phyloP scores from a whole-genome alignment of 2,888 invertebrate genomes.

The Drosophila anceps region DNA sequence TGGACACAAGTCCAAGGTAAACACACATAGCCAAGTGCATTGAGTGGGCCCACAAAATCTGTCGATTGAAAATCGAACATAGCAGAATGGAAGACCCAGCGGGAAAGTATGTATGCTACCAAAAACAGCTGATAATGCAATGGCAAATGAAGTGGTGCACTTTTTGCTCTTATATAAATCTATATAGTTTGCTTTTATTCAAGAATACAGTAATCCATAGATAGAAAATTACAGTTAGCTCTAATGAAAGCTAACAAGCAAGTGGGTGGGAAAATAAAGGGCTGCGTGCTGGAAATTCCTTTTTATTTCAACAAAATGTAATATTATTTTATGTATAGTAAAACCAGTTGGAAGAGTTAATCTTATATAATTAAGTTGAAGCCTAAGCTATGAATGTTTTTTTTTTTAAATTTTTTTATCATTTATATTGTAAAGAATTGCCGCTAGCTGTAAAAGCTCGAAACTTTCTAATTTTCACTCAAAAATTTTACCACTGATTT shows the following conservation, averaged over 20 bases:
- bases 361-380: not conserved
- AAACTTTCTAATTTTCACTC: conserved; percentile 70
- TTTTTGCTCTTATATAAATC: not conserved
- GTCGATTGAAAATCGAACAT: conserved; percentile 34
- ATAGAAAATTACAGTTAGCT: not conserved
- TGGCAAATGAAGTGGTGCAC: not conserved
- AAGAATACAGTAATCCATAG: not conserved
- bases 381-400: conserved; percentile 2
- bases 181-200: not conserved
- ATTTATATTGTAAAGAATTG: conserved; percentile 11
- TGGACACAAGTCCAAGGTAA: conserved; percentile 38
- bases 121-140: conserved; percentile 8
- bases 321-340: not conserved
- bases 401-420: not conserved
- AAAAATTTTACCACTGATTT: conserved; percentile 29
- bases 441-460: conserved; percentile 3
- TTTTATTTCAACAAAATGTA: not conserved
- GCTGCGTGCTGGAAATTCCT: not conserved
- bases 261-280: not conserved
- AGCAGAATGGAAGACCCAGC: conserved; percentile 44
- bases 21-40: conserved; percentile 53
- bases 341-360: not conserved
- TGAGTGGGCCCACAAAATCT: conserved; percentile 13
- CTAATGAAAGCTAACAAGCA: not conserved
- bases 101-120: conserved; percentile 8